Evolutionary conservation across 1,140 invertebrate species (phyloP).

Genomic region (Bombus turneri): DNA sequence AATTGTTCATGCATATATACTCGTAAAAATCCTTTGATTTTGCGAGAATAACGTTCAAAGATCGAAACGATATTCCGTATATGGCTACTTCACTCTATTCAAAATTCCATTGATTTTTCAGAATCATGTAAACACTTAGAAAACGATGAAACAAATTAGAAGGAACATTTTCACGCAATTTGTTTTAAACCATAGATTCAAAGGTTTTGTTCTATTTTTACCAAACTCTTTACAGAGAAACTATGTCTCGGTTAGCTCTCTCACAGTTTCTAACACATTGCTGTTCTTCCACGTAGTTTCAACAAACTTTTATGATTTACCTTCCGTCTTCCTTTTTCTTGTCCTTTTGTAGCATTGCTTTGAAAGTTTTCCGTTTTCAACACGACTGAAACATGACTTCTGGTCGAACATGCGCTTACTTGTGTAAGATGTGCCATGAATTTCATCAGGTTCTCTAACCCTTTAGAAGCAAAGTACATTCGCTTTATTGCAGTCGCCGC

Average conservation of each 20-base stretch:
- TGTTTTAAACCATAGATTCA: neutral
- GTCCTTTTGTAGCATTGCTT: neutral
- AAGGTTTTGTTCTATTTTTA: neutral
- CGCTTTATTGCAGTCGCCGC: neutral
- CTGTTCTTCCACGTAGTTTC: neutral
- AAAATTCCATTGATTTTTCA: too few relatives aligned
- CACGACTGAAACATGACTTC: neutral
- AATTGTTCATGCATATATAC: too few relatives aligned
- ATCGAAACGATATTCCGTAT: too few relatives aligned
- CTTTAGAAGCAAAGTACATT: neutral
- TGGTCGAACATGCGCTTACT: neutral
- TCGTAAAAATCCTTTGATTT: too few relatives aligned
- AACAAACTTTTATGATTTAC: slow-evolving; percentile 16
- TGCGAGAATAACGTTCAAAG: too few relatives aligned
- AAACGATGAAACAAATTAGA: neutral
- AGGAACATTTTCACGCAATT: neutral
- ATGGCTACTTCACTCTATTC: too few relatives aligned
- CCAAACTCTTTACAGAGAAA: neutral
- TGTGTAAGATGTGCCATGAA: neutral
- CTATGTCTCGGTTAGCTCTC: neutral
- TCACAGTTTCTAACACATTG: neutral
- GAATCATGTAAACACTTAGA: neutral
- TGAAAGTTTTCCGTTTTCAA: slow-evolving; percentile 3
- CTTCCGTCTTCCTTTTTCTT: neutral
- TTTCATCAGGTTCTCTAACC: neutral